Conservation (phyloP, 2,888 invertebrate genomes). For the Lordiphosa fenestrarum region DNA sequence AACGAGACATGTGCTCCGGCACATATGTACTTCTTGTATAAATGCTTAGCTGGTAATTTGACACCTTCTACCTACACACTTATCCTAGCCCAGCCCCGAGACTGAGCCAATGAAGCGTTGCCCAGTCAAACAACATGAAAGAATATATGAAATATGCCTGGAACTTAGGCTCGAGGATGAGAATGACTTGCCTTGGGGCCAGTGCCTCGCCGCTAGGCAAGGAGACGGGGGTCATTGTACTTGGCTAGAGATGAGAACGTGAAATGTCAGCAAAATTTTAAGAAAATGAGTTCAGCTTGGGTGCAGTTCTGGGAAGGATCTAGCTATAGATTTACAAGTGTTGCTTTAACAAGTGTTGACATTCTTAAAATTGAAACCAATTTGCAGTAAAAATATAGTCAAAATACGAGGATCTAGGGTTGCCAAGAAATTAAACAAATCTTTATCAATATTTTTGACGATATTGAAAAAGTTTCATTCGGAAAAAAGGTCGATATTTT, state of each 20-base stretch:
- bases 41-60: constrained; percentile 53
- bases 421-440: no score
- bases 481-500: no score
- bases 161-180: constrained; percentile 11
- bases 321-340: no score
- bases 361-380: no score
- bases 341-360: no score
- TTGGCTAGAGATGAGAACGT: constrained; percentile 1
- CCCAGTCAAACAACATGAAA: constrained; percentile 25
- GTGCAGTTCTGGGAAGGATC: no score
- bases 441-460: no score
- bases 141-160: constrained; percentile 12
- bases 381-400: no score
- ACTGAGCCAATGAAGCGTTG: constrained; percentile 45
- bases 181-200: neutral
- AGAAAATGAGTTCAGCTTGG: no score
- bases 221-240: constrained; percentile 11
- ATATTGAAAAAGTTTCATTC: no score
- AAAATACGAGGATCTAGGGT: no score
- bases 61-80: constrained; percentile 44
- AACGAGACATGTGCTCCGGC: constrained; percentile 3
- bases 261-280: neutral
- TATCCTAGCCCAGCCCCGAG: constrained; percentile 1
- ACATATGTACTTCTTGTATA: constrained; percentile 13
- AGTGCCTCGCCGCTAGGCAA: constrained; percentile 20